phyloP scores from a whole-genome alignment of 92 coral and sea anemone species.

The Parazoanthus atlanticus region DNA sequence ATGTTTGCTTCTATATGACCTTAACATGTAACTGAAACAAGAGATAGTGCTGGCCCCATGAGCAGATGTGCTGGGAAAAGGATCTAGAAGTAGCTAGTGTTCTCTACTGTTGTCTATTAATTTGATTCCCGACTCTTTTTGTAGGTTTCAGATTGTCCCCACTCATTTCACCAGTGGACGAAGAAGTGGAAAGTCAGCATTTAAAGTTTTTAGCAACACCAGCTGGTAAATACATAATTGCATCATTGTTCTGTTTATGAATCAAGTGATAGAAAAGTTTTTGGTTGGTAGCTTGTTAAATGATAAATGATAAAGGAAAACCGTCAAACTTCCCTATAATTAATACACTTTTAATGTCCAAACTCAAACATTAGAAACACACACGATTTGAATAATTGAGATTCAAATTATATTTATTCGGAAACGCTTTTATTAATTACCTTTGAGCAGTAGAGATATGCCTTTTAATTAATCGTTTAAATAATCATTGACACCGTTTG shows the following conservation, averaged over 20 bases:
- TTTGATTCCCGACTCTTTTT: not conserved
- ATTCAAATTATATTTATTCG: too few species aligned
- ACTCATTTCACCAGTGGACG: slow-evolving; percentile 84
- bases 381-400: too few species aligned
- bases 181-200: slow-evolving; percentile 96
- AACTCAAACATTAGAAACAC: too few species aligned
- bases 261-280: not conserved
- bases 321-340: not conserved
- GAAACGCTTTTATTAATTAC: too few species aligned
- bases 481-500: too few species aligned
- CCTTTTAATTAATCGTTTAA: too few species aligned
- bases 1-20: not conserved
- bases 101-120: not conserved
- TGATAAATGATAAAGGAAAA: not conserved
- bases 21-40: not conserved
- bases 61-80: not conserved
- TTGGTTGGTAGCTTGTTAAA: not conserved
- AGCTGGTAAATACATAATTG: slow-evolving; percentile 60
- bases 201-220: slow-evolving; percentile 90
- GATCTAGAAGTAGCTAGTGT: not conserved
- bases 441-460: too few species aligned
- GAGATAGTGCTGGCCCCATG: not conserved
- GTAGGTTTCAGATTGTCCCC: slow-evolving; percentile 89
- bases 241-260: not conserved
- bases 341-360: not conserved